Evolutionary conservation across 2,888 invertebrate genomes (phyloP).

Genomic region (Coenonympha glycerion): DNA sequence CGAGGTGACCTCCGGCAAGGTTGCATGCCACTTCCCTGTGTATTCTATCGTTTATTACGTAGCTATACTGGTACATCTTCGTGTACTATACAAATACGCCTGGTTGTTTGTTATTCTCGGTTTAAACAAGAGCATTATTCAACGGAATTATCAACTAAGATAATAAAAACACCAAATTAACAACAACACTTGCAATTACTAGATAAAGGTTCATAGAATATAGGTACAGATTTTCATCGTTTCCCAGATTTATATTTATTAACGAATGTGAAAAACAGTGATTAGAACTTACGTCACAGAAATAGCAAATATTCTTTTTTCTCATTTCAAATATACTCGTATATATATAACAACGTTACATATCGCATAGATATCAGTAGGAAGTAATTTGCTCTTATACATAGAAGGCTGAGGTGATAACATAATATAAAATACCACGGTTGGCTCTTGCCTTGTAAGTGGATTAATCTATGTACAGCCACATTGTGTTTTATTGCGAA

Average conservation of each 20-base stretch:
- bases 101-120: not conserved
- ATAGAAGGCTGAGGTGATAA: slow-evolving; percentile 70
- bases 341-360: slow-evolving; percentile 23
- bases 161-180: not conserved
- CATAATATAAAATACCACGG: slow-evolving; percentile 30
- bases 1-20: slow-evolving; percentile 69
- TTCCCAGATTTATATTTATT: too few species aligned
- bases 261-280: too few species aligned
- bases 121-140: not conserved
- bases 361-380: slow-evolving; percentile 51
- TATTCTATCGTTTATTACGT: slow-evolving; percentile 59
- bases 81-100: slow-evolving; percentile 28
- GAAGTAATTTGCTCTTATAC: slow-evolving; percentile 68
- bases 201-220: too few species aligned
- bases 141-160: not conserved
- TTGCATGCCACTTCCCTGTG: slow-evolving; percentile 69
- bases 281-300: not conserved
- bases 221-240: too few species aligned
- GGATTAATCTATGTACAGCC: slow-evolving; percentile 25
- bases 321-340: slow-evolving; percentile 25
- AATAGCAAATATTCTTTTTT: slow-evolving; percentile 9
- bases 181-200: not conserved
- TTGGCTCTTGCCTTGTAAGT: slow-evolving; percentile 35
- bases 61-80: slow-evolving; percentile 39
- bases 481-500: slow-evolving; percentile 15